A percentile compares a stretch with the other conserved stretches of the same genome.
Evolutionary conservation across 1,140 invertebrate genomes (phyloP).

Genomic region (Teleopsis dalmanni): DNA sequence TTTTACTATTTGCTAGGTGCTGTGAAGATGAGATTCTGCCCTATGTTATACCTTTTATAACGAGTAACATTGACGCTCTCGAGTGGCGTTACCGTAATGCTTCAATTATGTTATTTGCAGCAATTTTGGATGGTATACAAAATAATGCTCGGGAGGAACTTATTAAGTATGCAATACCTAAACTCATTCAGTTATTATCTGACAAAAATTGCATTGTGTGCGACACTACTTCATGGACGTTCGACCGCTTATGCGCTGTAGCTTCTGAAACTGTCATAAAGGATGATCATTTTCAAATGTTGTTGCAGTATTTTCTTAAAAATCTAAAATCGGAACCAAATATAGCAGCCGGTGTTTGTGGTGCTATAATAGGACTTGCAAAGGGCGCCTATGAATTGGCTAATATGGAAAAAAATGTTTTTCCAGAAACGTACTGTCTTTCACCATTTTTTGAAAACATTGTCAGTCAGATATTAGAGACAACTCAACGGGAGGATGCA

Average conservation of each 20-base stretch:
- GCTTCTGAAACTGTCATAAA: slow-evolving; percentile 86
- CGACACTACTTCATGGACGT: slow-evolving; percentile 97
- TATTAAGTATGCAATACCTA: slow-evolving; percentile 93
- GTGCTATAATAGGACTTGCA: slow-evolving; percentile 96
- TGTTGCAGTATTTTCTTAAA: slow-evolving; percentile 83
- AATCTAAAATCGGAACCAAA: slow-evolving; percentile 87
- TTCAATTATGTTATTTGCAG: slow-evolving; percentile 97
- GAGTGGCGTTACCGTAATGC: slow-evolving; percentile 96
- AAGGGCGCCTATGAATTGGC: slow-evolving; percentile 90
- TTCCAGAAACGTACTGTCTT: slow-evolving; percentile 89
- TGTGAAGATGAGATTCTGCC: slow-evolving; percentile 97
- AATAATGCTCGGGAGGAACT: slow-evolving; percentile 78
- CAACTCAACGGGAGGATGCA: slow-evolving; percentile 85
- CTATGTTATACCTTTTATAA: slow-evolving; percentile 92
- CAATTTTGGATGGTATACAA: slow-evolving; percentile 91
- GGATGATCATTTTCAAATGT: slow-evolving; percentile 69
- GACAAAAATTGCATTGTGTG: slow-evolving; percentile 87
- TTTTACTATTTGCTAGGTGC: slow-evolving; percentile 95
- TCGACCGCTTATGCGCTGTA: slow-evolving; percentile 90
- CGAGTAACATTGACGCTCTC: slow-evolving; percentile 84
- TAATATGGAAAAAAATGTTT: slow-evolving; percentile 60
- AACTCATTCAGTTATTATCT: slow-evolving; percentile 88
- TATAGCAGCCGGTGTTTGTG: slow-evolving; percentile 99
- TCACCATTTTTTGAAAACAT: slow-evolving; percentile 92
- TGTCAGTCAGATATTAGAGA: slow-evolving; percentile 81